A percentile compares a stretch with the other conserved stretches of the same genome.
These are phyloP conservation scores for Lithophane leautieri DNA, from an alignment of 2,888 invertebrate genomes.

Conservation along the genomic window DNA sequence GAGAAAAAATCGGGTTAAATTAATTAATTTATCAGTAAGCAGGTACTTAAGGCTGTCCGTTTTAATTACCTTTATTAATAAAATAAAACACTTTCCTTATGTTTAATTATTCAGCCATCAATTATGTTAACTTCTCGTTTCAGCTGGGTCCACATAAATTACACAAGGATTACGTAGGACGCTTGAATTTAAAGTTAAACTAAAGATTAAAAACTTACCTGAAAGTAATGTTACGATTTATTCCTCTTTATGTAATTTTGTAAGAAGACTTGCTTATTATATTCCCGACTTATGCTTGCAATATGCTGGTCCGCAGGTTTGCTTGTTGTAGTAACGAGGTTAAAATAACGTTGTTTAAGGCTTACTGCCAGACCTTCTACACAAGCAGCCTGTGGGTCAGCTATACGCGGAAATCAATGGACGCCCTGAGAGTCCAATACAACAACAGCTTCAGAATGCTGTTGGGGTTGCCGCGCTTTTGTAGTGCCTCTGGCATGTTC, in stretches of 20 bases:
- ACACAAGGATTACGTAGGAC: slow-evolving; percentile 44
- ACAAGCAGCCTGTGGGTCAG: too few relatives aligned
- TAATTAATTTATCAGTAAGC: slow-evolving; percentile 9
- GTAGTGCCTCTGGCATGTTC: too few relatives aligned
- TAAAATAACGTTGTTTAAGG: too few relatives aligned
- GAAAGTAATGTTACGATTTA: slow-evolving; percentile 25
- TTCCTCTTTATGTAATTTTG: slow-evolving; percentile 21
- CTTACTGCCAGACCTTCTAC: too few relatives aligned
- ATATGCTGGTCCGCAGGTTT: too few relatives aligned
- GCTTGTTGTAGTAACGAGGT: too few relatives aligned
- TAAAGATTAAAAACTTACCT: slow-evolving; percentile 46
- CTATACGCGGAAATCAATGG: too few relatives aligned
- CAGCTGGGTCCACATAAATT: slow-evolving; percentile 54
- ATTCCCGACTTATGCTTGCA: neutral
- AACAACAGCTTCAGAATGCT: too few relatives aligned
- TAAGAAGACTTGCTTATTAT: slow-evolving; percentile 1
- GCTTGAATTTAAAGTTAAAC: slow-evolving; percentile 41
- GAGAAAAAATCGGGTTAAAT: neutral
- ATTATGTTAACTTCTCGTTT: slow-evolving; percentile 39
- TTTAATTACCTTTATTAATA: slow-evolving; percentile 44
- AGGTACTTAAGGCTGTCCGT: slow-evolving; percentile 7
- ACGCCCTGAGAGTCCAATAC: too few relatives aligned
- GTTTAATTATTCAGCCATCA: slow-evolving; percentile 47
- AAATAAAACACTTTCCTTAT: slow-evolving; percentile 30
- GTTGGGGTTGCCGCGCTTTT: too few relatives aligned